Base-by-base conservation (phyloP, 2,888 invertebrate species). In the Hirtodrosophila confusa region DNA sequence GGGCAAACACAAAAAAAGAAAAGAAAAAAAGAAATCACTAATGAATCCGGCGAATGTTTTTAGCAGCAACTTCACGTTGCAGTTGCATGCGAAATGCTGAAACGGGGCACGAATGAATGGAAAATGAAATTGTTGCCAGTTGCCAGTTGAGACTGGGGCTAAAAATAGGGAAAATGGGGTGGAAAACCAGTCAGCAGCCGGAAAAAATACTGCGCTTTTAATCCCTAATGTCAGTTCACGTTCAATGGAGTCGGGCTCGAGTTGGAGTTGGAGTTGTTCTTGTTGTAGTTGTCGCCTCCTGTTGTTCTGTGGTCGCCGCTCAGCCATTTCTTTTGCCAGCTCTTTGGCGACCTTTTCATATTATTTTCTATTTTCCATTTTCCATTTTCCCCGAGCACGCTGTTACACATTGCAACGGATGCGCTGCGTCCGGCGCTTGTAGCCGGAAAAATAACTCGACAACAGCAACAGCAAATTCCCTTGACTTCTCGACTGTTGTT, bases 161-260 rank as follows among this genome's bases (percentile, higher is more conserved):
- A 12, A 37, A 27, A 8, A 33, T n/a, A 3, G 41, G 36, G 4
- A 29, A 10, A 41, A 24, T 44, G 48, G 29, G 12, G 4, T 45
- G 23, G 35, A 49, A 69, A 44, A 47, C 48, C 31, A 31, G 31
- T 4, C 31, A 31, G 31, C 7, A 50, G 35, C 50, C 65, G 64
- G 69, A 77, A 68, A 78, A 80, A 71, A 71, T 71, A 65, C 71
- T 64, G 63, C 69, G 63, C 75, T 86, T 73, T 83, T 79, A 86
- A 82, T 82, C 86, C 86, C 79, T 82, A 86, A 86, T 86, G 86
- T 79, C 83, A 86, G 77, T 83, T 83, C 84, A 75, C 80, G 79
- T 82, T 83, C 83, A 83, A 86, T 83, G 83, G 73, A 83, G 74
- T 85, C 66, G 78, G 60, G 53, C 72, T 66, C 39, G 41, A 54